Evolutionary conservation across 2,888 invertebrate genomes (phyloP).

Genomic region (Ornithoptera alexandrae): DNA sequence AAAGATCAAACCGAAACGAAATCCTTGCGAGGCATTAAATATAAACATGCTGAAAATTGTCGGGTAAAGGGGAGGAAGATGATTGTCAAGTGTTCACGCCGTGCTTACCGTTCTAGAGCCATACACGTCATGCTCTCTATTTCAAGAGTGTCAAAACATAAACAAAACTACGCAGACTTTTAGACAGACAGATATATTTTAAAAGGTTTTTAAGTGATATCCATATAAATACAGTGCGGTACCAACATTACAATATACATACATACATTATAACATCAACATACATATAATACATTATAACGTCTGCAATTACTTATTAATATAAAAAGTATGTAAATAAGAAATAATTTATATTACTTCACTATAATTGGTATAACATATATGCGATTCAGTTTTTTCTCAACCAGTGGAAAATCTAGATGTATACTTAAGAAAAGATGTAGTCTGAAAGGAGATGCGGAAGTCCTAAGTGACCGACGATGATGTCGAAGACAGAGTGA

Average conservation of each 20-base stretch:
- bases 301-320: too few species aligned
- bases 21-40: constrained; percentile 22
- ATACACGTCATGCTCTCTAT: constrained; percentile 24
- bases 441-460: too few species aligned
- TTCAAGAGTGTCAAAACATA: constrained; percentile 24
- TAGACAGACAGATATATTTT: not conserved
- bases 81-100: constrained; percentile 29
- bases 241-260: not conserved
- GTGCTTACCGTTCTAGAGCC: constrained; percentile 23
- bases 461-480: too few species aligned
- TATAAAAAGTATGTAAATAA: too few species aligned
- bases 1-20: constrained; percentile 15
- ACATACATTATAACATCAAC: too few species aligned
- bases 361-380: too few species aligned
- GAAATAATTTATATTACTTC: too few species aligned
- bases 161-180: constrained; percentile 11
- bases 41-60: constrained; percentile 18
- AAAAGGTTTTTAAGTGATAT: not conserved
- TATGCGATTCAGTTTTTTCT: too few species aligned
- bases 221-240: not conserved
- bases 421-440: too few species aligned
- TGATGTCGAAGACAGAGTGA: too few species aligned
- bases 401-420: too few species aligned
- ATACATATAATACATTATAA: too few species aligned
- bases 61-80: constrained; percentile 22